Evolutionary conservation across 2,888 invertebrate species (phyloP).

Genomic region (Gisinianus flammeolus): DNA sequence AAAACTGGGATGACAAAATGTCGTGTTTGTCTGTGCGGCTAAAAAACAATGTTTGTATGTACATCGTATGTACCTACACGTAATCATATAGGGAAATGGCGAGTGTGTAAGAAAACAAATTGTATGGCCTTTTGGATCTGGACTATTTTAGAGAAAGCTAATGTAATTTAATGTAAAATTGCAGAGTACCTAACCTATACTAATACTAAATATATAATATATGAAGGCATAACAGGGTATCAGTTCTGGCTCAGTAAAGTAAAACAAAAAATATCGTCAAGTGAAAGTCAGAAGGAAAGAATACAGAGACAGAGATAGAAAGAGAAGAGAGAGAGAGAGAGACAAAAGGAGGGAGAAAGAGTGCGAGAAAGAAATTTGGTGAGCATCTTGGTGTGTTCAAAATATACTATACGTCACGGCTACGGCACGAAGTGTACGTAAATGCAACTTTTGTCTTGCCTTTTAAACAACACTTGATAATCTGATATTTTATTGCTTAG

Average conservation of each 20-base stretch:
- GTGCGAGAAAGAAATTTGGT: neutral
- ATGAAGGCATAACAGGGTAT: too few relatives aligned
- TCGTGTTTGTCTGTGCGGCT: too few relatives aligned
- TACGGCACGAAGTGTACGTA: conserved; percentile 11
- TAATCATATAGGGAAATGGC: too few relatives aligned
- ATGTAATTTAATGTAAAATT: conserved; percentile 28
- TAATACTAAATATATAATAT: too few relatives aligned
- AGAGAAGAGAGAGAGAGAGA: neutral
- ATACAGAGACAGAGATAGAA: neutral
- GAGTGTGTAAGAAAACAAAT: neutral
- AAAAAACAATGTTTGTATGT: too few relatives aligned
- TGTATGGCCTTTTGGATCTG: neutral
- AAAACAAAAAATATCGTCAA: too few relatives aligned
- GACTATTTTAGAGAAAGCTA: neutral
- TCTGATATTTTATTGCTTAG: conserved; percentile 55
- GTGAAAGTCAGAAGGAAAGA: neutral
- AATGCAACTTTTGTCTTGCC: conserved; percentile 41
- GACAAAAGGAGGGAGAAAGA: neutral
- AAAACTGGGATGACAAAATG: too few relatives aligned
- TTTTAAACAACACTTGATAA: conserved; percentile 55
- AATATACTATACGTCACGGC: conserved; percentile 21
- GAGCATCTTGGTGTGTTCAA: neutral
- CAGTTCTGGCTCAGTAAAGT: too few relatives aligned
- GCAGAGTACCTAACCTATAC: neutral
- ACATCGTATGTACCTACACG: too few relatives aligned